Evolutionary conservation across 2,113 vertebrate genomes (phyloP), one percentile per base, ranked within the genome.

Genomic region (Cryptotis parvus): DNA sequence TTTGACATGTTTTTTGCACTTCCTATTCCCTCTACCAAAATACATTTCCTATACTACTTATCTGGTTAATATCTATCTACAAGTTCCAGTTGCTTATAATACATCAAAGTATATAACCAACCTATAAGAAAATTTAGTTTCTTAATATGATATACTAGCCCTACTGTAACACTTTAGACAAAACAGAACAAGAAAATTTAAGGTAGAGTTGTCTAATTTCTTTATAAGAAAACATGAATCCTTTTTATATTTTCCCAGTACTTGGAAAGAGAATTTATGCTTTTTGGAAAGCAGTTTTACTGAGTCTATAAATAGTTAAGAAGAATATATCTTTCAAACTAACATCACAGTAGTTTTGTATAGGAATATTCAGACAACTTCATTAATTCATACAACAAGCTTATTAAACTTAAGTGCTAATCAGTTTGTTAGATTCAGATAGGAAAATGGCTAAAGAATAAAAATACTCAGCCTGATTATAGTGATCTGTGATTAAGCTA

Each of bases 121-220:
- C 7, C 74, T 72, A 49, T 33, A 20, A 84, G 78, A 73, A 94
- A 83, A 81, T n/a, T 88, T 70, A 87, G 66, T 68, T 90, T 94
- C 43, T 92, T 39, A 90, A 22, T 37, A 92, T 37, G 92, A 78
- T 11, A 39, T 66, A 37, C 63, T 84, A 58, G 24, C n/a, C 83
- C 43, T 69, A 70, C 63, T 18, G 55, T 27, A 84, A 66, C 55
- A 92, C 85, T 94, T 95, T 66, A 87, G 95, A 90, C 33, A 84
- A 14, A 74, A 80, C 33, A 91, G 41, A 88, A 73, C 1, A 52
- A 31, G 39, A 10, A 37, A 55, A 29, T 15, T 33, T 81, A 83
- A 72, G 49, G 49, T 63, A 63, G 45, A 77, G 29, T 52, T 68
- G n/a, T 14, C 68, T 33, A 70, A 91, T 68, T 94, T 89, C 39